Base-by-base conservation (phyloP, 2,113 vertebrate species). In the Pedetes capensis region DNA sequence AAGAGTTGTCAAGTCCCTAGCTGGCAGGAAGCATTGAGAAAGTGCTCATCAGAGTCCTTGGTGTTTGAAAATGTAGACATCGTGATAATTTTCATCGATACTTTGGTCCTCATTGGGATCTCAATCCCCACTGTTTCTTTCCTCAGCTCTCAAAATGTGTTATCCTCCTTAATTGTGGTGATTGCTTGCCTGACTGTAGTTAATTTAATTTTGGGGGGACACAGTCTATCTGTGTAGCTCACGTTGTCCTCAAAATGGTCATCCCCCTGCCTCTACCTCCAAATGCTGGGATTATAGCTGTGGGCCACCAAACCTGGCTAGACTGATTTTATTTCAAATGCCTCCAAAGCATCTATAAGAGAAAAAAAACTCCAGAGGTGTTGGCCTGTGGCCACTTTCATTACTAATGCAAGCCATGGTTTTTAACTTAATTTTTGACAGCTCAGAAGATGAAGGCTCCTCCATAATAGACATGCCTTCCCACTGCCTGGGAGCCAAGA, bases 401-500 rank as follows among this genome's bases (percentile, higher is more conserved):
- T 79, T 49, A 63, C 44, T 53, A 85, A 71, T 11, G 23, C 42
- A 81, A 51, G 57, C 27, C 47, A 49, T 75, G 59, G 57, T 76
- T 95, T 95, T 85, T 59, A 44, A 74, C 42, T 84, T 37, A 37
- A 17, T n/a, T 61, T 39, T 87, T 79, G 37, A 86, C 18, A 89
- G 17, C 4, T 1, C 9, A 10, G 42, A 76, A 91, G 71, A 63
- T 5, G 37, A 66, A 29, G 66, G 49, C 34, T 18, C 49, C 20
- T 17, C 96, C 37, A 1, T 29, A 51, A 42, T 20, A 25, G 51
- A 39, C 14, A 61, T 64, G 61, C 0, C 34, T 59, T 85, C 39
- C 47, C 39, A 51, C 34, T 76, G 27, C 23, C 23, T 42, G 20
- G 27, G 34, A 74, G 44, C 61, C 13, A 6, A 20, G 39, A 87